Percentiles rank a stretch among this genome's conserved stretches.
phyloP scores from a whole-genome alignment of 1,140 invertebrate species.

The Helicoverpa armigera region DNA sequence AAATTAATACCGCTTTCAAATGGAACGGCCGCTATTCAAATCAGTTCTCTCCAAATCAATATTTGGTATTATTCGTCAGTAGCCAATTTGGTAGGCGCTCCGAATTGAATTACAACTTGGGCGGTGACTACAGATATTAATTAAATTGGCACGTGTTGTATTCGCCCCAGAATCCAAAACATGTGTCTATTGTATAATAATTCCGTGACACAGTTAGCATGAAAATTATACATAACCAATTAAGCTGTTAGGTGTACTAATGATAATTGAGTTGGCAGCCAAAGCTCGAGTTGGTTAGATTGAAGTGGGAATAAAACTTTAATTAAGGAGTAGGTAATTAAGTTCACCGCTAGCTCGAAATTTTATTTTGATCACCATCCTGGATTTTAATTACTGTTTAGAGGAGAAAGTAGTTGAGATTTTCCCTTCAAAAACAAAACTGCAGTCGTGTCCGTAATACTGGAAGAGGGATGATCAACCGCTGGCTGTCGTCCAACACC shows the following conservation, averaged over 20 bases:
- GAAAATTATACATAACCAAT: neutral
- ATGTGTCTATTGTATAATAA: neutral
- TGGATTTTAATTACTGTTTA: no score
- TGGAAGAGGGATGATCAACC: conserved; percentile 8
- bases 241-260: neutral
- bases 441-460: neutral
- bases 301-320: conserved; percentile 6
- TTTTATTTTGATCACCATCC: no score
- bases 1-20: conserved; percentile 37
- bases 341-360: no score
- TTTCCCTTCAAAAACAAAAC: conserved; percentile 14
- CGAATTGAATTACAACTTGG: conserved; percentile 29
- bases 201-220: neutral
- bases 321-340: no score
- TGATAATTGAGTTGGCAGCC: conserved; percentile 26
- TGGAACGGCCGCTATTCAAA: conserved; percentile 7
- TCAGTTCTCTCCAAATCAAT: conserved; percentile 29
- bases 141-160: conserved; percentile 31
- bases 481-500: conserved; percentile 20
- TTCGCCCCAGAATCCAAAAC: conserved; percentile 17
- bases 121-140: neutral
- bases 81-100: conserved; percentile 19
- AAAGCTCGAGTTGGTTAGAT: neutral
- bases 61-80: conserved; percentile 31
- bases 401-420: neutral